Base-by-base conservation (phyloP, 2,888 invertebrate genomes). In the Oasisia sp. region DNA sequence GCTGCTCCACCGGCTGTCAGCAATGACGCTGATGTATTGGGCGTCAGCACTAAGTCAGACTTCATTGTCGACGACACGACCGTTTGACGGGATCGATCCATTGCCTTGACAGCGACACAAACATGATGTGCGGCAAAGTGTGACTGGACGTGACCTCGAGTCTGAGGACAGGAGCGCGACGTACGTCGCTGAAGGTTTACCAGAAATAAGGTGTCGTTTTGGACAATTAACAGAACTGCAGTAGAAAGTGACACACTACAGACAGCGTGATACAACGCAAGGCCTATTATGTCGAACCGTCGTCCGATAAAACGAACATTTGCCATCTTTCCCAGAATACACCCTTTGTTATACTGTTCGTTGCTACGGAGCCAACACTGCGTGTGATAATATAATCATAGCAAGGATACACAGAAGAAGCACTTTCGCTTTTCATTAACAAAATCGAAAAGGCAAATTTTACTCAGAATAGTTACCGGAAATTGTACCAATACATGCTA, bases 81-180 rank as follows among this genome's bases (percentile, higher is more conserved):
- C 74, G 74, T 74, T 74, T 74, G 19, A 74, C 74, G 19, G n/a
- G 74, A 74, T 74, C 74, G 74, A 74, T 74, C 74, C 74, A 74
- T 74, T n/a, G 74, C 27, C 14, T 27, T 74, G 74, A 74, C 74
- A 74, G 74, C 74, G 74, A 74, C 74, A 74, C 74, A 74, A 74
- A 74, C 19, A 27, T 1, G 14, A 19, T 74, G 74, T 14, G 19
- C 74, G 74, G 7, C 74, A 74, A 74, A 3, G 74, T 7, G 7
- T 74, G 74, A 19, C 74, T 19, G 4, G 74, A 7, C 19, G 7
- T 74, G 74, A 74, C 74, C 74, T 74, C 74, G 74, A 5, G 19
- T 14, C 19, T 74, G 19, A 74, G 74, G 74, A 74, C 74, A 74
- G 27, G 74, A 74, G 19, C 27, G 14, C 74, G 27, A 74, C 74